These are phyloP conservation scores for Tachysurus fulvidraco DNA, from an alignment of 2,113 vertebrate species.

Conservation along the genomic window DNA sequence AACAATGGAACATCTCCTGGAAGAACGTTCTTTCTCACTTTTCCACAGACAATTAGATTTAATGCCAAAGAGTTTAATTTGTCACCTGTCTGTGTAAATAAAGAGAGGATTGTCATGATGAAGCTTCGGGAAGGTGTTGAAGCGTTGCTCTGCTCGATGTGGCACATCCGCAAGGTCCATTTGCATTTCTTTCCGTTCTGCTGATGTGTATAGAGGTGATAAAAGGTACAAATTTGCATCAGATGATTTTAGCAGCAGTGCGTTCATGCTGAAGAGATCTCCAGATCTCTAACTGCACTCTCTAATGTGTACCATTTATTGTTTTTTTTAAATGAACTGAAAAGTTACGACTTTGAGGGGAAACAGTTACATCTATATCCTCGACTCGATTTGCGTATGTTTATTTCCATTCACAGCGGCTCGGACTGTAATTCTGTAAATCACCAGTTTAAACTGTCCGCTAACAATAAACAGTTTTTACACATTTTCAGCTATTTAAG, in stretches of 20 bases:
- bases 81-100: background rate
- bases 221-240: background rate
- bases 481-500: background rate
- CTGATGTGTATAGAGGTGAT: background rate
- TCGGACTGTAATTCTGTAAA: background rate
- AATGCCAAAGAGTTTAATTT: background rate
- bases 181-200: constrained; percentile 5
- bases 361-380: background rate
- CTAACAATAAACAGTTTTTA: background rate
- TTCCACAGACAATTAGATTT: background rate
- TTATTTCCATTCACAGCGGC: background rate
- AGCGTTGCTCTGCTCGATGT: background rate
- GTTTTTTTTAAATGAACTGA: background rate
- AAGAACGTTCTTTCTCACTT: background rate
- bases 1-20: background rate
- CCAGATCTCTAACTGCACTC: background rate
- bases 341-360: background rate
- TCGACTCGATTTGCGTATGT: background rate
- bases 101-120: background rate
- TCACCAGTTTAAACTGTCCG: background rate
- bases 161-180: background rate
- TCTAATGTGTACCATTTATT: background rate
- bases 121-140: background rate
- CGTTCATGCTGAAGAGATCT: background rate
- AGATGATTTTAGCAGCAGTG: background rate